Evolutionary conservation across 2,113 vertebrate species (phyloP).

Genomic region (Carlito syrichta): DNA sequence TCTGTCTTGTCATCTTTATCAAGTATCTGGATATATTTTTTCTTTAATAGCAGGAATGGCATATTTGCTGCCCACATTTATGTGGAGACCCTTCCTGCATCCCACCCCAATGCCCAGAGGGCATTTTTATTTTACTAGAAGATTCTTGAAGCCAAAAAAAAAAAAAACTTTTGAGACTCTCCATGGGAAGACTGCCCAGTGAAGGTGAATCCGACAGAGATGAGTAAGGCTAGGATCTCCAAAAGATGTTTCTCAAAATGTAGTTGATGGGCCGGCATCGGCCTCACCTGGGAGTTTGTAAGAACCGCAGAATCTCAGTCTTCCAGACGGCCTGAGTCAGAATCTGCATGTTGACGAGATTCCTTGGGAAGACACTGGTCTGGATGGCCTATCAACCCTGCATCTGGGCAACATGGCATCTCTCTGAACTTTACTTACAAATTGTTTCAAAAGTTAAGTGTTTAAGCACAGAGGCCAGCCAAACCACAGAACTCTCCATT

Average conservation of each 20-base stretch:
- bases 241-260: not conserved
- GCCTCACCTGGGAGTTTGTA: not conserved
- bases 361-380: not conserved
- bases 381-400: not conserved
- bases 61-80: not conserved
- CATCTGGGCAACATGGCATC: not conserved
- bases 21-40: not conserved
- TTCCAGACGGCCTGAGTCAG: not conserved
- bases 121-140: constrained; percentile 11
- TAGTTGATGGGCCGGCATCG: accelerated
- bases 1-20: not conserved
- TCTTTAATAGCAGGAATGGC: not conserved
- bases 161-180: not conserved
- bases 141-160: not conserved
- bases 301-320: not conserved
- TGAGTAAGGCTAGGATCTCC: not conserved
- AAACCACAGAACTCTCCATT: constrained; percentile 66
- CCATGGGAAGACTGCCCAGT: not conserved
- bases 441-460: constrained; percentile 46
- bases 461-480: constrained; percentile 22
- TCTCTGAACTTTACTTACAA: constrained; percentile 26
- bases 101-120: not conserved
- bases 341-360: not conserved
- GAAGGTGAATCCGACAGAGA: not conserved
- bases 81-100: not conserved